Percentiles rank a stretch among this genome's conserved stretches.
phyloP scores from a whole-genome alignment of 2,113 vertebrate genomes.

The Poicephalus meyeri region DNA sequence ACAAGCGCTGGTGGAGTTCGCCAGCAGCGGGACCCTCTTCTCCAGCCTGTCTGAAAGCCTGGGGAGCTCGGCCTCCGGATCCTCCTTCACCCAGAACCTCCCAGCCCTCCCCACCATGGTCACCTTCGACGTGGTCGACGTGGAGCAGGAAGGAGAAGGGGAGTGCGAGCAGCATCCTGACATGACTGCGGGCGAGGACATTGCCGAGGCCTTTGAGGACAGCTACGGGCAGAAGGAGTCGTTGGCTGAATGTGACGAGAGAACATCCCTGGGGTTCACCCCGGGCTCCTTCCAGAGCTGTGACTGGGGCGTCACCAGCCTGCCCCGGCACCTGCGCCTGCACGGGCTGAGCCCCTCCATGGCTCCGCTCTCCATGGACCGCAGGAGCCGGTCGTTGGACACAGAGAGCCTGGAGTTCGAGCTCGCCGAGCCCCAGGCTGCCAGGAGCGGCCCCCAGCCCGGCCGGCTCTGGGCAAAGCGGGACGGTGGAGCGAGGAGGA shows the following conservation, averaged over 20 bases:
- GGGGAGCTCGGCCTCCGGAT: constrained; percentile 80
- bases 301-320: constrained; percentile 89
- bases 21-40: constrained; percentile 85
- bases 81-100: constrained; percentile 88
- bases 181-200: constrained; percentile 85
- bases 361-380: constrained; percentile 82
- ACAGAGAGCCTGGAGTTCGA: constrained; percentile 87
- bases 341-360: constrained; percentile 78
- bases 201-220: constrained; percentile 87
- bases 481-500: constrained; percentile 44
- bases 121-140: constrained; percentile 93
- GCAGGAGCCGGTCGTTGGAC: constrained; percentile 91
- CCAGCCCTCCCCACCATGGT: constrained; percentile 92
- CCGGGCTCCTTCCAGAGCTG: constrained; percentile 77
- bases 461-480: background rate
- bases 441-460: constrained; percentile 35
- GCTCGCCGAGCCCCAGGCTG: constrained; percentile 68
- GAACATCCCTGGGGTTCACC: constrained; percentile 79
- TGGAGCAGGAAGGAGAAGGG: constrained; percentile 94
- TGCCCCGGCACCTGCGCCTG: constrained; percentile 87
- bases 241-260: constrained; percentile 85
- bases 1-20: constrained; percentile 91
- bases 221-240: constrained; percentile 87
- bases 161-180: constrained; percentile 90
- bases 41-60: constrained; percentile 81